Percentiles rank a stretch among this genome's conserved stretches.
These are phyloP conservation scores for Magallana gigas DNA, from an alignment of 1,140 invertebrate species.

Conservation along the genomic window DNA sequence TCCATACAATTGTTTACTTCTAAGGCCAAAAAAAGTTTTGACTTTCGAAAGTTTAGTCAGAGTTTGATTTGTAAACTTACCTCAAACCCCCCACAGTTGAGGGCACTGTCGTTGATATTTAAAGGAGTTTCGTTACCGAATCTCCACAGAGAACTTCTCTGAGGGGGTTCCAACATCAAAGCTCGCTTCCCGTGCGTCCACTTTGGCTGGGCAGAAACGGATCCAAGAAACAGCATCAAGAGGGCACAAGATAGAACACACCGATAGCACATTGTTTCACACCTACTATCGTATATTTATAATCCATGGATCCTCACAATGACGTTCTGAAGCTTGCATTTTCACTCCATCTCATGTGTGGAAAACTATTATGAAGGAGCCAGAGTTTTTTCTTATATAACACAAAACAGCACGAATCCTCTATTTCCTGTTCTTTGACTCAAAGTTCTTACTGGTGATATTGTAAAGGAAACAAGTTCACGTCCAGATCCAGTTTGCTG, in stretches of 20 bases:
- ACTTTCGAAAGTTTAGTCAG: no score
- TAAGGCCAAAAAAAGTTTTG: no score
- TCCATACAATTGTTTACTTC: no score
- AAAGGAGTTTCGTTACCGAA: conserved; percentile 93
- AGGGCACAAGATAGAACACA: not conserved
- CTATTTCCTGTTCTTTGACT: conserved; percentile 27
- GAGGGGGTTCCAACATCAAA: conserved; percentile 92
- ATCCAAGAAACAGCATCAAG: not conserved
- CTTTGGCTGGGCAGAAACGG: not conserved
- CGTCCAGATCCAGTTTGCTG: not conserved
- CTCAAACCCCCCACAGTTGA: conserved; percentile 89
- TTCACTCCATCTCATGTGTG: conserved; percentile 6
- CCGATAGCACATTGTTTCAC: conserved; percentile 7
- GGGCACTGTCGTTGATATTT: conserved; percentile 94
- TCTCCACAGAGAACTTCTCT: conserved; percentile 95
- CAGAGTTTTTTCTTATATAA: conserved; percentile 9
- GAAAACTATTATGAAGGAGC: not conserved
- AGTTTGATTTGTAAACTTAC: conserved; percentile 45
- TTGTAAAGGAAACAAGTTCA: conserved; percentile 6
- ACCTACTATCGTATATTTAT: conserved; percentile 16
- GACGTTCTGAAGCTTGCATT: not conserved
- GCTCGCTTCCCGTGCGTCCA: conserved; percentile 76
- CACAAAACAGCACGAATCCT: not conserved
- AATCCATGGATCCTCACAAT: conserved; percentile 18
- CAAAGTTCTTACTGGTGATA: conserved; percentile 11